Conservation (phyloP, 2,797 vertebrate species). For the Acropternis orthonyx region DNA sequence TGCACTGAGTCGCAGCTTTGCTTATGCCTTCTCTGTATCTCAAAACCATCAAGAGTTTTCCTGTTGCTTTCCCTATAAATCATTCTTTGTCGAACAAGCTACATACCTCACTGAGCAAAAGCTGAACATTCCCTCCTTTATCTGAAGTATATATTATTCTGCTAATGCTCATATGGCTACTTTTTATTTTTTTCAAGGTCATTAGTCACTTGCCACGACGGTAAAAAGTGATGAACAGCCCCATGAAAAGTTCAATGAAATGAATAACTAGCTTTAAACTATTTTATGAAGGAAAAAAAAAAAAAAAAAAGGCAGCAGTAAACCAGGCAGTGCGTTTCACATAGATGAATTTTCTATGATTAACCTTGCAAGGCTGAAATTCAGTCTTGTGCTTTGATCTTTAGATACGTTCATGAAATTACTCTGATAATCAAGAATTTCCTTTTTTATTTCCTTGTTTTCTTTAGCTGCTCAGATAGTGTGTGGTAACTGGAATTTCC, state of each 20-base stretch:
- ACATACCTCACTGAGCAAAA: conserved; percentile 35
- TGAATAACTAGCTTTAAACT: conserved; percentile 58
- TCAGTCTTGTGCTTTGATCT: neutral
- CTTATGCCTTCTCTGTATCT: neutral
- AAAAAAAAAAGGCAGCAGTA: neutral
- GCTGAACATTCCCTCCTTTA: conserved; percentile 40
- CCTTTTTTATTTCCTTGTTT: neutral
- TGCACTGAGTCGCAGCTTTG: neutral
- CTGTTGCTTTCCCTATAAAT: conserved; percentile 44
- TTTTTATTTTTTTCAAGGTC: conserved; percentile 34
- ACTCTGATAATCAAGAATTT: neutral
- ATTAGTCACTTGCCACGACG: conserved; percentile 51
- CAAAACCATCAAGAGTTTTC: conserved; percentile 17
- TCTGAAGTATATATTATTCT: conserved; percentile 44
- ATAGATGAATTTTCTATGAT: neutral
- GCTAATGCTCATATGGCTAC: conserved; percentile 32
- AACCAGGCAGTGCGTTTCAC: neutral
- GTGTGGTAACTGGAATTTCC: neutral
- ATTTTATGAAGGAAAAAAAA: neutral
- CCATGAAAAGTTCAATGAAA: conserved; percentile 55
- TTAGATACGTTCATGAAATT: neutral
- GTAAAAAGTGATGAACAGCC: conserved; percentile 50
- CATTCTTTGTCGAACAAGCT: neutral
- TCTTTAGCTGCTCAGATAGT: neutral
- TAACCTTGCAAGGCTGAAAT: neutral